Base-by-base conservation (phyloP, 1,140 invertebrate species). In the Hylaeus anthracinus region DNA sequence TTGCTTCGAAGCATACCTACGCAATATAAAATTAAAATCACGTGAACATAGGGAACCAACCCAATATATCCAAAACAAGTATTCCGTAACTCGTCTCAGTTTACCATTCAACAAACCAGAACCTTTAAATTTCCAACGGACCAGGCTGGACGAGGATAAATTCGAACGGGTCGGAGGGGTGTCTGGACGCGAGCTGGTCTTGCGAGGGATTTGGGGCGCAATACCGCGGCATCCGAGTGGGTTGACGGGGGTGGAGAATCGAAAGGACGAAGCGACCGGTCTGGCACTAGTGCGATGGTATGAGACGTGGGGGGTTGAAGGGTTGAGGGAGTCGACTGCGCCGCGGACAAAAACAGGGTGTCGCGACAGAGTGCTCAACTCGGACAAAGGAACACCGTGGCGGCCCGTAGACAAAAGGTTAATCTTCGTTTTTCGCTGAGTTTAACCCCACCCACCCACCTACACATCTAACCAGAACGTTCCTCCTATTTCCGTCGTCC, bases 311-410 rank as follows among this genome's bases (percentile, higher is more conserved):
- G 75, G 61, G 70, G 75, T 48, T 73, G 2, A 5, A 1, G 39
- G 73, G 66, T 63, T 26, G 76, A 37, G 63, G 66, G 72, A 75
- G 86, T 78, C 55, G 86, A 73, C 75, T 79, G 72, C 71, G 70
- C 58, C 72, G 80, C 75, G 78, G 84, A 90, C 89, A 92, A 92
- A 93, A 92, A 91, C 91, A 91, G 90, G 88, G 91, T 92, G 92
- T 92, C 89, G 89, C 91, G 89, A 91, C 88, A 91, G 89, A 91
- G 89, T 90, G 89, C 90, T 91, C 90, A 88, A 91, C 88, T 88
- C 73, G 87, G 84, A 92, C 89, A 93, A 92, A 92, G 88, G 89
- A 88, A 82, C 84, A 85, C 89, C 86, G 81, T 89, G 88, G 85
- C 76, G 86, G 82, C 69, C 84, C 82, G 66, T 86, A 84, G 90